Conservation (phyloP, 2,888 invertebrate genomes). For the Amphipyra berbera region DNA sequence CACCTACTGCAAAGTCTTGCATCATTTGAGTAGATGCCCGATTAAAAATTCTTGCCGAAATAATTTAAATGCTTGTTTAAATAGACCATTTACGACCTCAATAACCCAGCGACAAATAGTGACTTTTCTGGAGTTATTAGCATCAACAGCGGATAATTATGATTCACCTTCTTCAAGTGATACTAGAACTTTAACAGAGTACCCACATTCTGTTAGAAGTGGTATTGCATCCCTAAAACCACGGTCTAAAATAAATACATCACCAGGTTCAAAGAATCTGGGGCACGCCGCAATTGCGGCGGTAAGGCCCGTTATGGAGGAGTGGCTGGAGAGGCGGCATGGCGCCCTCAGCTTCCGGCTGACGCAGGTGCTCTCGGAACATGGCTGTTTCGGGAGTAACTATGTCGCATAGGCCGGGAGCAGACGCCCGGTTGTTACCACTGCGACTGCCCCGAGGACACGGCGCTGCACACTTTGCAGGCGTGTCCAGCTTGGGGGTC, state of each 20-base stretch:
- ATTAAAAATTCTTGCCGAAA: conserved; percentile 5
- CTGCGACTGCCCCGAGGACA: too few species aligned
- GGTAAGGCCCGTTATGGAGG: too few species aligned
- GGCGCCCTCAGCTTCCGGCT: too few species aligned
- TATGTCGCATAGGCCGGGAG: too few species aligned
- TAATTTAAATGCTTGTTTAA: background rate
- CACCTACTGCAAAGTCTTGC: conserved; percentile 20
- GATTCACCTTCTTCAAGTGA: conserved; percentile 4
- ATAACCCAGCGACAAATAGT: conserved; percentile 4
- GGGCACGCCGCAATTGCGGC: too few species aligned
- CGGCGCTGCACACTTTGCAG: too few species aligned
- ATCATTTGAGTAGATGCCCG: conserved; percentile 1
- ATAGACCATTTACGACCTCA: conserved; percentile 1
- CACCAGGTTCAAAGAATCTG: conserved; percentile 3
- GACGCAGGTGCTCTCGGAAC: too few species aligned
- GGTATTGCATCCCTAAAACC: conserved; percentile 3
- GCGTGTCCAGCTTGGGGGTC: too few species aligned
- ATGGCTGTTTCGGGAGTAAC: too few species aligned
- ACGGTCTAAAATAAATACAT: conserved; percentile 8
- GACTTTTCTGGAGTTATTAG: conserved; percentile 6
- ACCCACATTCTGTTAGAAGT: conserved; percentile 3
- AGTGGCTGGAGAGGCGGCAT: too few species aligned
- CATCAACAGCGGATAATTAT: conserved; percentile 4
- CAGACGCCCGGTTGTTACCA: too few species aligned
- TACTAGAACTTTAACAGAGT: conserved; percentile 1